phyloP scores from a whole-genome alignment of 2,113 vertebrate genomes.

The Suncus etruscus region DNA sequence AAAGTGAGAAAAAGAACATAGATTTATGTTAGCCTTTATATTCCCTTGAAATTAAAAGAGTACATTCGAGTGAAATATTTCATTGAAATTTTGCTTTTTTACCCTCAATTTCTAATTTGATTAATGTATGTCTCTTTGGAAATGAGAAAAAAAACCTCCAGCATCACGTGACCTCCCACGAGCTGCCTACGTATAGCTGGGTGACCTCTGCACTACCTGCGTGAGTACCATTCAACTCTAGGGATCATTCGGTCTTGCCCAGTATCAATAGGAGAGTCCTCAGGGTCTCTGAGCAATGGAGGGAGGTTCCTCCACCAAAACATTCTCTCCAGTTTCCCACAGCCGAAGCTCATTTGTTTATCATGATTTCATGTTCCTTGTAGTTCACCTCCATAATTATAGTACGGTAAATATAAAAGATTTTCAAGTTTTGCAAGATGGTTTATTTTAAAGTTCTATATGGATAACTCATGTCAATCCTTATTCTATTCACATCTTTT shows the following conservation, averaged over 20 bases:
- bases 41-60: background rate
- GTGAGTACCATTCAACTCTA: too few relatives aligned
- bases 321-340: background rate
- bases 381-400: background rate
- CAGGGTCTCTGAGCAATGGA: too few relatives aligned
- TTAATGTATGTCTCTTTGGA: background rate
- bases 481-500: background rate
- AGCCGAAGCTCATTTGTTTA: background rate
- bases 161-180: too few relatives aligned
- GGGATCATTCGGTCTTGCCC: too few relatives aligned
- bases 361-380: background rate
- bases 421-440: background rate
- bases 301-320: too few relatives aligned
- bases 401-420: background rate
- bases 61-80: background rate
- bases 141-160: too few relatives aligned
- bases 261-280: too few relatives aligned
- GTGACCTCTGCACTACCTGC: too few relatives aligned
- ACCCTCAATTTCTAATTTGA: background rate
- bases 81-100: background rate
- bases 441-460: background rate
- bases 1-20: too few relatives aligned
- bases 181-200: too few relatives aligned
- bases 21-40: background rate
- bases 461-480: background rate